These are phyloP conservation scores for Phalacrocorax brasilianus DNA, from an alignment of 2,113 vertebrate species.

Conservation along the genomic window DNA sequence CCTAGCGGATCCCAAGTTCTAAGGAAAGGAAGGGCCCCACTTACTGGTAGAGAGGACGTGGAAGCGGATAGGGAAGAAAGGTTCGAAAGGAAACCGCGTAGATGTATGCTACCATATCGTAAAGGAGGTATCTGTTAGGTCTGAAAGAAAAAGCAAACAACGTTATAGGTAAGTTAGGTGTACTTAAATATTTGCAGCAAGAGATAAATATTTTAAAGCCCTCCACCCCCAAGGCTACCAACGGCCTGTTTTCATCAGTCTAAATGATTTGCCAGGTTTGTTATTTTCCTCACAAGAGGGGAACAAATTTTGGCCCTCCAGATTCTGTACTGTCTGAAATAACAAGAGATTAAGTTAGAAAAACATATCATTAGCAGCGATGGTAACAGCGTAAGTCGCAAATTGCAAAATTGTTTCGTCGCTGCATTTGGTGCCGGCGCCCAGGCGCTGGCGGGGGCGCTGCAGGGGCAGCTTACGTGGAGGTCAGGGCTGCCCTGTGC, in stretches of 20 bases:
- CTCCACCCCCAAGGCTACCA: background rate
- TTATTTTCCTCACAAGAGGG: background rate
- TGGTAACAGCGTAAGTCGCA: background rate
- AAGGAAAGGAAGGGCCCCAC: constrained; percentile 26
- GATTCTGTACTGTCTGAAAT: background rate
- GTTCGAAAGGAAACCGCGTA: constrained; percentile 77
- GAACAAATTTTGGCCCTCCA: background rate
- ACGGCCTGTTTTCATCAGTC: background rate
- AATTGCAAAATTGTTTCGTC: background rate
- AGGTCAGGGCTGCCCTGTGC: fast-evolving
- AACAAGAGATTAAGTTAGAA: background rate
- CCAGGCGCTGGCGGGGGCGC: fast-evolving
- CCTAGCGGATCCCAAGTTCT: background rate
- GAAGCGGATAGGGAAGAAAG: constrained; percentile 83
- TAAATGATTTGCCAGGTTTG: background rate
- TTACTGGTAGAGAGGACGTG: constrained; percentile 87
- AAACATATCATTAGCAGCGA: background rate
- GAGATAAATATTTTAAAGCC: background rate
- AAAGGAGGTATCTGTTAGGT: constrained; percentile 86
- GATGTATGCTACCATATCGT: constrained; percentile 89
- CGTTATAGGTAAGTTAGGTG: background rate
- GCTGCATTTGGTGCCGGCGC: fast-evolving
- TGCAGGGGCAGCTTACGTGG: background rate
- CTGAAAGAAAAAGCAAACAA: constrained; percentile 64
- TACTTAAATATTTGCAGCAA: background rate